Evolutionary conservation across 2,888 invertebrate species (phyloP).

Genomic region (Vannuccia rotundouncinata): DNA sequence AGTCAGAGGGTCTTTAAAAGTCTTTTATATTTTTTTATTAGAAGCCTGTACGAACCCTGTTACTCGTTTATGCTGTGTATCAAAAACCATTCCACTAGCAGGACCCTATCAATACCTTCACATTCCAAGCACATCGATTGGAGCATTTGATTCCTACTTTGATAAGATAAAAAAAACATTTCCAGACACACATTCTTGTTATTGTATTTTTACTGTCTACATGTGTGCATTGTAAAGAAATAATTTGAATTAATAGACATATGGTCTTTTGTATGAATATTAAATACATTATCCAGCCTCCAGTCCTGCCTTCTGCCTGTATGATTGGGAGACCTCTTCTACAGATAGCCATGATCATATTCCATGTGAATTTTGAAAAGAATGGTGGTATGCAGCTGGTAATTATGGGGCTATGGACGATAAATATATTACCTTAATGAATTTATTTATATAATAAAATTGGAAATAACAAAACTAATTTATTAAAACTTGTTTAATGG

Average conservation of each 20-base stretch:
- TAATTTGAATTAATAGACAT: not conserved
- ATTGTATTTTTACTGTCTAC: not conserved
- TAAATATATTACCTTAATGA: no score
- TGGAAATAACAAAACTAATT: no score
- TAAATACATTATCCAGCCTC: not conserved
- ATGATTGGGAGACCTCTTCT: not conserved
- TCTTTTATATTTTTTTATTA: no score
- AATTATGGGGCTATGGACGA: no score
- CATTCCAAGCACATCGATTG: not conserved
- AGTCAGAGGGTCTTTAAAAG: no score
- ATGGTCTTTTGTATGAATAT: not conserved
- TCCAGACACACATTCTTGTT: not conserved
- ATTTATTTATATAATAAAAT: no score
- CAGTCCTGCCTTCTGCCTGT: not conserved
- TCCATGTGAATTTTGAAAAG: no score
- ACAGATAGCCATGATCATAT: not conserved
- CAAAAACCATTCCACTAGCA: not conserved
- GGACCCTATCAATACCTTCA: not conserved
- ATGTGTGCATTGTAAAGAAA: not conserved
- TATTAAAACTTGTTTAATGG: no score
- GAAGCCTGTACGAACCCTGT: no score
- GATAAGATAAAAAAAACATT: not conserved
- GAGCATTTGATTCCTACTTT: not conserved
- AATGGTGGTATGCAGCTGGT: no score
- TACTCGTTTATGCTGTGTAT: no score